Evolutionary conservation across 2,113 vertebrate species (phyloP).

Genomic region (Raja brachyura): DNA sequence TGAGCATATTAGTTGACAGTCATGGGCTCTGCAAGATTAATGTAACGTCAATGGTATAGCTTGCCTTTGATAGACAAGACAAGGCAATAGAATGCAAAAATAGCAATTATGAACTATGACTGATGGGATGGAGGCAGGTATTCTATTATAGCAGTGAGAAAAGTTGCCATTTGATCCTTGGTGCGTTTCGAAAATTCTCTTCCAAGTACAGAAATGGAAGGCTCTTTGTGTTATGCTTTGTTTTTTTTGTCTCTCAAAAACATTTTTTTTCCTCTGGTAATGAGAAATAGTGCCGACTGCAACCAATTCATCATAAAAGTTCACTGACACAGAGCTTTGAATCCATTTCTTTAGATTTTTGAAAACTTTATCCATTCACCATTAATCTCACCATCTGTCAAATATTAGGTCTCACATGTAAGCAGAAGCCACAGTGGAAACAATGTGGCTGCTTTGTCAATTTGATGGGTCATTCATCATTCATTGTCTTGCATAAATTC

Average conservation of each 20-base stretch:
- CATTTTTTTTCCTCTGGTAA: neutral
- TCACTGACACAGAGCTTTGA: neutral
- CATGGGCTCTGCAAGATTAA: conserved; percentile 8
- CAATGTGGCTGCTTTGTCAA: neutral
- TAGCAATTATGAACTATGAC: neutral
- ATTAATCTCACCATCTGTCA: neutral
- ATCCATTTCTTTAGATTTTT: neutral
- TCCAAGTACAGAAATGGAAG: neutral
- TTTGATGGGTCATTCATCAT: conserved; percentile 19
- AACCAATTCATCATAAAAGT: neutral
- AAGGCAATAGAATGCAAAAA: neutral
- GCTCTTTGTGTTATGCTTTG: neutral
- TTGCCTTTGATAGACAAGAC: neutral
- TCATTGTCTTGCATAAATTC: conserved; percentile 2
- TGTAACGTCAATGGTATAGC: neutral
- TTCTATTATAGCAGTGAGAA: neutral
- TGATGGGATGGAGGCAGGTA: neutral
- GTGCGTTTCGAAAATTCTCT: neutral
- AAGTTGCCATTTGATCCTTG: neutral
- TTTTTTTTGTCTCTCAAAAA: conserved; percentile 15
- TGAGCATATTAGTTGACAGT: neutral
- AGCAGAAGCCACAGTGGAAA: neutral
- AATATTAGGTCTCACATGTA: neutral
- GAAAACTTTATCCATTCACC: conserved; percentile 9
- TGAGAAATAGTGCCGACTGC: neutral